Base-by-base conservation (phyloP, 2,113 vertebrate species). In the Seriola rivoliana region DNA sequence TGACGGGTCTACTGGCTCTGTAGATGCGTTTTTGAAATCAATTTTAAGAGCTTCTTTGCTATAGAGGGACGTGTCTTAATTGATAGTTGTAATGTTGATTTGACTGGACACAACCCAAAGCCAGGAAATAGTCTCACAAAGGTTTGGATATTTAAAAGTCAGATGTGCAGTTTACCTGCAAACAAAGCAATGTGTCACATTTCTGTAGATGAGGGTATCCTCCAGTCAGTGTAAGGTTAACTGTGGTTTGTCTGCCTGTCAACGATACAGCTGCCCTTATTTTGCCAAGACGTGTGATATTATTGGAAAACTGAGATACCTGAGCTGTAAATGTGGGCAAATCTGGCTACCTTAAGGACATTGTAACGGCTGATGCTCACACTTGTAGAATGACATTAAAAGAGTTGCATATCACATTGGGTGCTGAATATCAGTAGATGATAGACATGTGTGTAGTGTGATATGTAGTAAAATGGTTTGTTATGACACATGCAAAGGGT, bases 281-380 rank as follows among this genome's bases (percentile, higher is more conserved):
- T 94, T 82, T 90, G 83, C 81, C 90, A 58, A 21, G 19, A 82
- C 16, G 62, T 76, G n/a, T 36, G 42, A 75, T 88, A 77, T 85
- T 91, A 57, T 84, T 88, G 40, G 75, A 88, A 82, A 91, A 80
- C 67, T 59, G 40, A 21, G 74, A 79, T 36, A 85, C 38, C 34
- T n/a, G 3, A 57, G 29, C 48, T 75, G 80, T 87, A 91, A 90
- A 93, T 93, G 91, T 0, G 78, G 91, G 91, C 38, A 79, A 88
- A 86, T 87, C 84, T 91, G 86, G 67, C 77, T 55, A 1, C 42
- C 9, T 23, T 81, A 54, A 84, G 84, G 73, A 52, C 77, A 72
- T 55, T 48, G 42, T 44, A 34, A 71, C 0, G 14, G 36, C 34
- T 59, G 62, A 36, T 3, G 23, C 29, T 58, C 13, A 59, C 44